Conservation (phyloP, 2,113 vertebrate genomes). For the Gorsachius goisagi region DNA sequence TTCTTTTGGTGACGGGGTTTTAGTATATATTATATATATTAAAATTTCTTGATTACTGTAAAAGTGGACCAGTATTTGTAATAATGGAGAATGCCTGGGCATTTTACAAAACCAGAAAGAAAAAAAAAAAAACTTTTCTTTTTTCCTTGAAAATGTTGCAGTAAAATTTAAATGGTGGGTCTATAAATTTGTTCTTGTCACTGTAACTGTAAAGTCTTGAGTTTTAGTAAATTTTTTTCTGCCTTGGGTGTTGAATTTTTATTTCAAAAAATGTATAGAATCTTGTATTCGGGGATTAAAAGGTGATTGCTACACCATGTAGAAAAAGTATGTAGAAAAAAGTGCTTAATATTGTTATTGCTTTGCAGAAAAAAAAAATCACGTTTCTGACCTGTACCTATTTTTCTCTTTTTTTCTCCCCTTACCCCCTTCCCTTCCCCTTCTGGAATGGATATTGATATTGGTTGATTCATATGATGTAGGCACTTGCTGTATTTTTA, state of each 20-base stretch:
- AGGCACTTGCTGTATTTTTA: constrained; percentile 95
- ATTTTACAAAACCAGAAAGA: constrained; percentile 94
- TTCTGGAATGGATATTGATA: constrained; percentile 92
- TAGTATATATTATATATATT: constrained; percentile 99
- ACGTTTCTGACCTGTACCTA: constrained; percentile 90
- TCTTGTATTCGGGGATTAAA: constrained; percentile 87
- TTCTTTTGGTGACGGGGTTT: constrained; percentile 97
- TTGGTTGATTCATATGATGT: constrained; percentile 94
- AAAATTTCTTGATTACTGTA: constrained; percentile 99
- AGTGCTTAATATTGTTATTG: constrained; percentile 87
- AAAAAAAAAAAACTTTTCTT: constrained; percentile 81
- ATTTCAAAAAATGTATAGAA: constrained; percentile 87
- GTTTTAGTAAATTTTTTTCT: constrained; percentile 98
- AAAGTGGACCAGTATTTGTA: constrained; percentile 99
- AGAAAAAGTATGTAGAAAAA: constrained; percentile 85
- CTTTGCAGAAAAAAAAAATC: constrained; percentile 85
- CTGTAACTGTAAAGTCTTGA: constrained; percentile 99
- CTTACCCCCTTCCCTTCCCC: constrained; percentile 53
- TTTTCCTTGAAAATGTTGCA: constrained; percentile 92
- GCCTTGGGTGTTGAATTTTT: constrained; percentile 97
- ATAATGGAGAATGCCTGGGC: constrained; percentile 98
- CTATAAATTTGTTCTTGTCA: constrained; percentile 97
- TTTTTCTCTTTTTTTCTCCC: constrained; percentile 78
- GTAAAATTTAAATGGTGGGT: constrained; percentile 98
- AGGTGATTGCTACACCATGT: constrained; percentile 85